These are phyloP conservation scores for Poliocrania exsul DNA, from an alignment of 2,797 vertebrate genomes.

Conservation along the genomic window DNA sequence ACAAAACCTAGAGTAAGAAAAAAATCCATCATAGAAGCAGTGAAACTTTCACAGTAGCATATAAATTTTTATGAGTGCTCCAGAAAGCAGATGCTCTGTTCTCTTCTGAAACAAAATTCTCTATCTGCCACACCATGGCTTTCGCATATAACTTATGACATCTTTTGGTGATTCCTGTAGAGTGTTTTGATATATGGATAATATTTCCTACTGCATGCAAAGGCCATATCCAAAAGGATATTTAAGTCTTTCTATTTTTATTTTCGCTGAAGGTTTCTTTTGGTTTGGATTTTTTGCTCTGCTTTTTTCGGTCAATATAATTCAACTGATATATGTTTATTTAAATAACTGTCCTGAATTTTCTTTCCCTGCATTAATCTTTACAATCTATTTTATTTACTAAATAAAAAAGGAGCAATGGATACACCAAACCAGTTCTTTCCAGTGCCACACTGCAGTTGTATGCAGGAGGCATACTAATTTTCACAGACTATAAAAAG, in stretches of 20 bases:
- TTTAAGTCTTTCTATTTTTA: neutral
- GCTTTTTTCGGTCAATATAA: neutral
- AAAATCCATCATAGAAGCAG: neutral
- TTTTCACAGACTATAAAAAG: constrained; percentile 3
- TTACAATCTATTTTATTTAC: constrained; percentile 14
- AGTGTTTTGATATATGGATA: neutral
- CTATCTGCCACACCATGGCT: neutral
- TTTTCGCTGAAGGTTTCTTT: neutral
- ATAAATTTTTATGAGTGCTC: neutral
- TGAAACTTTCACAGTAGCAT: neutral
- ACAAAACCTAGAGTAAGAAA: neutral
- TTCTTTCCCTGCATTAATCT: neutral
- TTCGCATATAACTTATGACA: neutral
- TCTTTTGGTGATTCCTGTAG: neutral
- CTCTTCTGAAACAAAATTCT: neutral
- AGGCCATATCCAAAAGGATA: neutral
- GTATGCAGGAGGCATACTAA: constrained; percentile 39
- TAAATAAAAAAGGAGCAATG: constrained; percentile 14
- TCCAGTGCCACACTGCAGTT: constrained; percentile 30
- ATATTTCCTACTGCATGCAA: neutral
- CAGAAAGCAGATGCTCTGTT: neutral
- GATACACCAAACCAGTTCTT: neutral
- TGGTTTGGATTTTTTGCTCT: neutral
- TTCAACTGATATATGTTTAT: neutral
- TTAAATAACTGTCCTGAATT: neutral